Evolutionary conservation across 2,113 vertebrate species (phyloP), one percentile per base, ranked within the genome.

Genomic region (Microcebus lehilahytsara): DNA sequence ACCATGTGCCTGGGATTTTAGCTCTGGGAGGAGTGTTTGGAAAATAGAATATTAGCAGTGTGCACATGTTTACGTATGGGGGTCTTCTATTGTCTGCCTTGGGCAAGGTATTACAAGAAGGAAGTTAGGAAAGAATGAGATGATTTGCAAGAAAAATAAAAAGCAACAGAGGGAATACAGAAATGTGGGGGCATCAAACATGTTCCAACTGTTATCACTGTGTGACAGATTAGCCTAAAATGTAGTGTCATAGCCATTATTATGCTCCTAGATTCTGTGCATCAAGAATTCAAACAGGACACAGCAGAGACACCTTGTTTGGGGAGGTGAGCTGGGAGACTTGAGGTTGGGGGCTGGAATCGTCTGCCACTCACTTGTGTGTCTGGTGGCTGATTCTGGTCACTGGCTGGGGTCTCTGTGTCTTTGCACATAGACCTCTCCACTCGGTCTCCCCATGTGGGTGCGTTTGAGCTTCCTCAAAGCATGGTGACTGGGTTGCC

Each of bases 331-430:
- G 64, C 27, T 67, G 12, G 19, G 30, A 94, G 78, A 27, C 27
- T 9, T 37, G n/a, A 46, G 11, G 5, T 16, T 13, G 13, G n/a
- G 20, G 22, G 6, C 23, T 80, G 80, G 40, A 37, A 13, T n/a
- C 4, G 6, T 40, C 0, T 0, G 16, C n/a, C 23, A 9, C 51
- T 71, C 2, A 32, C 42, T 81, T 10, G 3, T 6, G 7, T 4
- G 23, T 34, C 17, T 74, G 25, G 62, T 34, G 6, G 49, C n/a
- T 77, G 42, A 60, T 49, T 74, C 58, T 67, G 81, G 74, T 34
- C 64, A 9, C 71, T 23, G 6, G 17, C 11, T 37, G 37, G 23
- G 25, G 7, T 20, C 25, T 77, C 25, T 11, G n/a, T 27, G 20
- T 56, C 32, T 58, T 51, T 67, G 37, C 25, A 12, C 8, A 7